Evolutionary conservation across 1,140 invertebrate genomes (phyloP).

Genomic region (Drosophila leontia): DNA sequence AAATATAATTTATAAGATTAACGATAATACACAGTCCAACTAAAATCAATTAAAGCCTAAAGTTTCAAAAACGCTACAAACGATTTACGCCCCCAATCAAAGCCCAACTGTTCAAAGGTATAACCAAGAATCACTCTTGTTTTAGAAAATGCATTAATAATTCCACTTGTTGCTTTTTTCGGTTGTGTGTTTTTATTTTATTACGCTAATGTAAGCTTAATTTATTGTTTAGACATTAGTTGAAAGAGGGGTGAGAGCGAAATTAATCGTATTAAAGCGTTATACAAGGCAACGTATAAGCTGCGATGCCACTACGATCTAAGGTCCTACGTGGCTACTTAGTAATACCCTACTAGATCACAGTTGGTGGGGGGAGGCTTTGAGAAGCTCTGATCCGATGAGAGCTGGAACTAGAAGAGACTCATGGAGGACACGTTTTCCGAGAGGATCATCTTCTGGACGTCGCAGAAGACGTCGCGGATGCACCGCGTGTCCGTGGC

Average conservation of each 20-base stretch:
- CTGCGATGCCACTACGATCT: slow-evolving; percentile 32
- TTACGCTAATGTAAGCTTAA: slow-evolving; percentile 14
- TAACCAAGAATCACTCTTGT: neutral
- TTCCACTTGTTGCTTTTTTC: neutral
- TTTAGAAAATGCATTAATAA: neutral
- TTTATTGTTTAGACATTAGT: slow-evolving; percentile 6
- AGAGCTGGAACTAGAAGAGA: slow-evolving; percentile 54
- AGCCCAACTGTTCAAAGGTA: too few species aligned
- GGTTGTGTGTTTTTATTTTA: slow-evolving; percentile 27
- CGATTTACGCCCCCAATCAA: neutral
- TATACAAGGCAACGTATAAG: slow-evolving; percentile 34
- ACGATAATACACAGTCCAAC: too few species aligned
- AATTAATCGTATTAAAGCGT: slow-evolving; percentile 36
- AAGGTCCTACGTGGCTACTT: slow-evolving; percentile 47
- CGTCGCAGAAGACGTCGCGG: slow-evolving; percentile 89
- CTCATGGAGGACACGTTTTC: slow-evolving; percentile 84
- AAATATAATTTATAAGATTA: neutral
- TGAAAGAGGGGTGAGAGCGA: slow-evolving; percentile 18
- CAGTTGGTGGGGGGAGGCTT: slow-evolving; percentile 40
- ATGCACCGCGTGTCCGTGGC: slow-evolving; percentile 91
- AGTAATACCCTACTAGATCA: slow-evolving; percentile 43
- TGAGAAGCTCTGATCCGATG: slow-evolving; percentile 30
- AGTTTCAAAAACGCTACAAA: too few species aligned
- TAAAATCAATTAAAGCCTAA: too few species aligned
- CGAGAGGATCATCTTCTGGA: slow-evolving; percentile 90